Evolutionary conservation across 2,797 vertebrate genomes (phyloP), one percentile per base, ranked within the genome.

Genomic region (Takifugu ocellatus): DNA sequence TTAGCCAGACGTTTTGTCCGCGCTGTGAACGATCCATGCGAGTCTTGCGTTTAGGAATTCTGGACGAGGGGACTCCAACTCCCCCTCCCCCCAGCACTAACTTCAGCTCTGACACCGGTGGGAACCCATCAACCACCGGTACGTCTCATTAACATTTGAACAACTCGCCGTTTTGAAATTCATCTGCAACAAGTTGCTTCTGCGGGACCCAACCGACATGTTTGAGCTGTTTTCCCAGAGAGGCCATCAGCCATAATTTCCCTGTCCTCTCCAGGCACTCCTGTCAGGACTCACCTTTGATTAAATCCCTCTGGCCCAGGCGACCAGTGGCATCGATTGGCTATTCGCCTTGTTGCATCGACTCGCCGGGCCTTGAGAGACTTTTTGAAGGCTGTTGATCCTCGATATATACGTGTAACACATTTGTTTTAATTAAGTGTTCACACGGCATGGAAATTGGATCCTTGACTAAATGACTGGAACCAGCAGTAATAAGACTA

Each of bases 401-500:
- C 78, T 84, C 81, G 76, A 88, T 90, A 90, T 89, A 90, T 91
- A 89, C 87, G 85, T 92, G 89, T 89, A 91, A 88, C 88, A 87
- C 89, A 93, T 92, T 92, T 91, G 89, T 92, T 92, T 91, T 90
- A 92, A 93, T 93, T 92, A 92, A 90, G 88, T 91, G 88, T 90
- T 90, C 88, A 90, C 87, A 89, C 88, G 82, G 86, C 85, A 87
- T 89, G 82, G 90, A 91, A 90, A 92, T 90, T 90, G 87, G 87
- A 91, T 91, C 85, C 80, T 86, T 85, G 86, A 87, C 80, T 90
- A 89, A 91, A 90, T 82, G 84, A 87, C 76, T 91, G 84, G 74
- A 88, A 85, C 87, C 86, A 86, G 85, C 81, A 83, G 88, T 91
- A 89, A 90, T 87, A 73, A 59, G 68, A 78, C 85, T 91, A 91